phyloP scores from a whole-genome alignment of 2,113 vertebrate species.

The Hippocampus mohnikei region DNA sequence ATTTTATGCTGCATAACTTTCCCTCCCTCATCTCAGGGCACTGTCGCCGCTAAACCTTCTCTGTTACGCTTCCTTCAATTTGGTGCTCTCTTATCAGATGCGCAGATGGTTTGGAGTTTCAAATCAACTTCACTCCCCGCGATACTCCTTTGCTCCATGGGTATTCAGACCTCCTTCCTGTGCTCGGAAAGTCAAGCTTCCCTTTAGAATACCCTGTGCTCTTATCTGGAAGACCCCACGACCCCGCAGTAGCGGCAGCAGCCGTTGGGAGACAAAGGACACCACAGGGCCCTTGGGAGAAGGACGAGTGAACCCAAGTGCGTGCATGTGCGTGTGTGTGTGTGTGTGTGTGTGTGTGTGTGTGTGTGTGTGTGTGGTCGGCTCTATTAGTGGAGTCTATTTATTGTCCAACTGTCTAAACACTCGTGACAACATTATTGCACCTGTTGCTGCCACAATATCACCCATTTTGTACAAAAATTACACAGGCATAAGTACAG shows the following conservation, averaged over 20 bases:
- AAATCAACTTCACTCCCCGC: constrained; percentile 57
- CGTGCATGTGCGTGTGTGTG: constrained; percentile 16
- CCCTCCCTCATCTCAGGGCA: constrained; percentile 22
- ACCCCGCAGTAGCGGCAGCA: constrained; percentile 73
- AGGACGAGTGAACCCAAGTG: constrained; percentile 44
- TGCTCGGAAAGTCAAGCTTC: constrained; percentile 83
- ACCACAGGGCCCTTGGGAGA: constrained; percentile 51
- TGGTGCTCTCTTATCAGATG: constrained; percentile 82
- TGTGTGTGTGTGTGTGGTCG: constrained; percentile 4
- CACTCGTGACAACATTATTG: constrained; percentile 56
- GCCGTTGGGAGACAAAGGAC: constrained; percentile 62
- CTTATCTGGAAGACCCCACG: constrained; percentile 82
- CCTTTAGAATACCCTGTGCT: constrained; percentile 76
- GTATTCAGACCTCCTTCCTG: constrained; percentile 84
- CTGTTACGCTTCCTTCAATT: constrained; percentile 75
- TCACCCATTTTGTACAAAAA: not conserved
- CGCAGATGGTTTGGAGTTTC: constrained; percentile 80
- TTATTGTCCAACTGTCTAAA: constrained; percentile 60
- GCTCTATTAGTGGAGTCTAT: constrained; percentile 48
- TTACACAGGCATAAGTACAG: not conserved
- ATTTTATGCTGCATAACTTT: constrained; percentile 20
- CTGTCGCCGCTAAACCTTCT: constrained; percentile 71
- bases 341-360: no score
- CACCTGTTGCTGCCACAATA: not conserved
- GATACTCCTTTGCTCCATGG: constrained; percentile 68